A percentile compares a stretch with the other conserved stretches of the same genome.
phyloP scores from a whole-genome alignment of 2,113 vertebrate species.

The Alligator mississippiensis region DNA sequence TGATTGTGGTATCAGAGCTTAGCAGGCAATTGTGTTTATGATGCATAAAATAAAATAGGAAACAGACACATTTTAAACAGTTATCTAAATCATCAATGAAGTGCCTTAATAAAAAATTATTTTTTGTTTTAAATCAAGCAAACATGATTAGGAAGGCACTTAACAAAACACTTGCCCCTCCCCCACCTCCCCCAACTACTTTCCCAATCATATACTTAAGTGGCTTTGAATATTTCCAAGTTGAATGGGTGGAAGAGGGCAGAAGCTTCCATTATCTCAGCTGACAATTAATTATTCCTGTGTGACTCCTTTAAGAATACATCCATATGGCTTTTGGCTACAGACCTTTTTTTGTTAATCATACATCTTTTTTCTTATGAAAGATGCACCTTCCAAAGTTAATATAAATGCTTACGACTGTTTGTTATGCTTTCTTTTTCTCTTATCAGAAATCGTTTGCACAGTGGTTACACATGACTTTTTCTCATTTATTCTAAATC shows the following conservation, averaged over 20 bases:
- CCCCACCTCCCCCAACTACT: neutral
- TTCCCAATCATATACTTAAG: neutral
- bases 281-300: conserved; percentile 8
- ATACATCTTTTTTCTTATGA: conserved; percentile 30
- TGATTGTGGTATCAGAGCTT: neutral
- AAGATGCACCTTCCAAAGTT: conserved; percentile 41
- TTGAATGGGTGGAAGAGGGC: neutral
- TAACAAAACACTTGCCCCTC: neutral
- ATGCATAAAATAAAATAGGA: conserved; percentile 36
- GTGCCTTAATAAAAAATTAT: neutral
- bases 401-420: conserved; percentile 37
- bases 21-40: conserved; percentile 42
- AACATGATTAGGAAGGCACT: neutral
- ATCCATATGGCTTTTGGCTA: conserved; percentile 45
- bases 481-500: conserved; percentile 73
- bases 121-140: conserved; percentile 26
- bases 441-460: conserved; percentile 59
- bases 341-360: conserved; percentile 36
- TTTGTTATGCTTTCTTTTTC: conserved; percentile 57
- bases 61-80: conserved; percentile 28
- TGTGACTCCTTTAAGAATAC: conserved; percentile 50
- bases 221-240: neutral
- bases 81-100: neutral
- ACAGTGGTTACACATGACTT: conserved; percentile 59
- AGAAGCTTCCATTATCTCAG: conserved; percentile 19